phyloP scores from a whole-genome alignment of 2,888 invertebrate genomes.

The Muschampia plurimacula region DNA sequence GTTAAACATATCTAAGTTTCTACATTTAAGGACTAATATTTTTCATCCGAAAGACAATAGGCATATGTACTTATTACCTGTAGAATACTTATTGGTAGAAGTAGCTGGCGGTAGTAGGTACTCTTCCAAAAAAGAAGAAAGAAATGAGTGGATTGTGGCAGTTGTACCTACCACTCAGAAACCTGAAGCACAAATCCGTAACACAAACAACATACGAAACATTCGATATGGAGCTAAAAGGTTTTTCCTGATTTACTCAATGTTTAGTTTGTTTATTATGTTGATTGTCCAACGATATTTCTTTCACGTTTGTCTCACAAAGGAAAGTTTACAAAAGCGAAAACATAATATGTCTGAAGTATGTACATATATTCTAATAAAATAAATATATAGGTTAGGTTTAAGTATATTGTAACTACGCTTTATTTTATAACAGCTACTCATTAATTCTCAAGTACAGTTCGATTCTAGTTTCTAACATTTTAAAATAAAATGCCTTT shows the following conservation, averaged over 20 bases:
- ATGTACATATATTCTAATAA: neutral
- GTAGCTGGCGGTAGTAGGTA: neutral
- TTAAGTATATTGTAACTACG: too few relatives aligned
- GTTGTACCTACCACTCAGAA: neutral
- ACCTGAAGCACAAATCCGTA: neutral
- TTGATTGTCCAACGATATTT: slow-evolving; percentile 20
- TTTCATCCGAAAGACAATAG: too few relatives aligned
- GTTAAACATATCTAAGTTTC: too few relatives aligned
- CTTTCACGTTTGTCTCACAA: slow-evolving; percentile 7
- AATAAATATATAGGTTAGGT: neutral
- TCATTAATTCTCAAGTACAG: neutral
- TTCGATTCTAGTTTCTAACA: neutral
- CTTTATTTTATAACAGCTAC: neutral
- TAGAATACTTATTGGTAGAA: too few relatives aligned
- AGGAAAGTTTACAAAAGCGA: neutral
- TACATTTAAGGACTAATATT: too few relatives aligned
- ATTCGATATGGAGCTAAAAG: slow-evolving; percentile 20
- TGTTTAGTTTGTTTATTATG: slow-evolving; percentile 22
- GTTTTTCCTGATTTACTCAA: slow-evolving; percentile 10
- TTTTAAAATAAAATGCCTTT: slow-evolving; percentile 27
- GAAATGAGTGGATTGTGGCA: too few relatives aligned
- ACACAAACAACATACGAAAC: neutral
- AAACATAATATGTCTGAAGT: neutral
- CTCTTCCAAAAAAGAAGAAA: neutral
- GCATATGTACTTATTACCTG: too few relatives aligned